A percentile compares a stretch with the other conserved stretches of the same genome.
Evolutionary conservation across 2,888 invertebrate genomes (phyloP).

Genomic region (Mimas tiliae): DNA sequence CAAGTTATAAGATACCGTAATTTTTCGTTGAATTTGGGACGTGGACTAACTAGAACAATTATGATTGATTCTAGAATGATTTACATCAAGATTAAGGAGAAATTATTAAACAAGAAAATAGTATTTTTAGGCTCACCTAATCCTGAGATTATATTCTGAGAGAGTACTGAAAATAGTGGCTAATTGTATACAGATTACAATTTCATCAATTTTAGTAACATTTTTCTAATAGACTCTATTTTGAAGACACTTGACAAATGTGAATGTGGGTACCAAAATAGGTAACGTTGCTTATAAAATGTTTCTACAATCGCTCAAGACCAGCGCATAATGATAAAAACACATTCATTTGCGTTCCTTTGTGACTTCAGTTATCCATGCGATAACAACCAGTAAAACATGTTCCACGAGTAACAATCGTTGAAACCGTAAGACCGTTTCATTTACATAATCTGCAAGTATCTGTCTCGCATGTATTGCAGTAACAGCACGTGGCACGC

Average conservation of each 20-base stretch:
- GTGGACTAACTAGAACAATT: not conserved
- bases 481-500: conserved; percentile 1
- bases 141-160: too few species aligned
- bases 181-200: too few species aligned
- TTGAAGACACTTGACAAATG: not conserved
- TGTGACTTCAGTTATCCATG: not conserved
- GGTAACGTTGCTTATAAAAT: not conserved
- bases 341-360: not conserved
- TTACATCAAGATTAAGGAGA: too few species aligned
- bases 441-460: conserved; percentile 19
- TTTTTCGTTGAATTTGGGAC: not conserved
- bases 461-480: conserved; percentile 14
- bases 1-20: not conserved
- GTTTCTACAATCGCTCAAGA: not conserved
- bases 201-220: not conserved
- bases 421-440: conserved; percentile 2
- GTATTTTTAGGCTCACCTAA: not conserved
- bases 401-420: conserved; percentile 7
- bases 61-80: not conserved
- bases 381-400: not conserved
- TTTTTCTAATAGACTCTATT: too few species aligned
- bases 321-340: not conserved
- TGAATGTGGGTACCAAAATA: not conserved
- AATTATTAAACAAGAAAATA: not conserved
- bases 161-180: too few species aligned